A percentile compares a stretch with the other conserved stretches of the same genome.
Conservation (phyloP, 2,888 invertebrate genomes). For the Phaonia tiefii region DNA sequence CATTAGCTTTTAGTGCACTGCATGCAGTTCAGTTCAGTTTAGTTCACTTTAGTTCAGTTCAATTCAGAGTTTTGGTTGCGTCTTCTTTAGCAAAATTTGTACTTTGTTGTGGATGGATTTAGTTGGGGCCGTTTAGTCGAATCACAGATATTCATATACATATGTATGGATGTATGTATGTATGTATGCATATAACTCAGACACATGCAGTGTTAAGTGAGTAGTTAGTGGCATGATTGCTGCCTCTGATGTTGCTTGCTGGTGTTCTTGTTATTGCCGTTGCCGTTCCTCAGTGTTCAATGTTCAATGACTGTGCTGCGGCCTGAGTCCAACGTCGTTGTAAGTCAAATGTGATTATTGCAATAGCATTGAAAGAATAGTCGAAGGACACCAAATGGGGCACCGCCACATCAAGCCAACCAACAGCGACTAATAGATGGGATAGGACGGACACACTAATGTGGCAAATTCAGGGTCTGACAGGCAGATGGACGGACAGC, state of each 20-base stretch:
- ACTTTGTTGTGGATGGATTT: constrained; percentile 52
- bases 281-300: constrained; percentile 38
- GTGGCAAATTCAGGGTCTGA: constrained; percentile 28
- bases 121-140: constrained; percentile 18
- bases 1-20: constrained; percentile 51
- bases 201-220: constrained; percentile 17
- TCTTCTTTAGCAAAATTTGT: constrained; percentile 51
- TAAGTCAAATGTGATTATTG: constrained; percentile 40
- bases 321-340: constrained; percentile 39
- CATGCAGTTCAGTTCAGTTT: constrained; percentile 4
- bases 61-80: constrained; percentile 31
- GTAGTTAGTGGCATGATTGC: constrained; percentile 34
- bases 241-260: constrained; percentile 42
- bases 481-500: neutral
- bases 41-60: constrained; percentile 25
- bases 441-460: constrained; percentile 17
- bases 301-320: constrained; percentile 46
- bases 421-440: constrained; percentile 11
- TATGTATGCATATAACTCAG: neutral
- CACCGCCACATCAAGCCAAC: too few relatives aligned
- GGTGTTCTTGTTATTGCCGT: constrained; percentile 30
- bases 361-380: constrained; percentile 33
- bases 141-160: constrained; percentile 7
- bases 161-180: too few relatives aligned
- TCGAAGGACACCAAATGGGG: constrained; percentile 53